Conservation (phyloP, 2,888 invertebrate species). For the Drosophila anomelani region DNA sequence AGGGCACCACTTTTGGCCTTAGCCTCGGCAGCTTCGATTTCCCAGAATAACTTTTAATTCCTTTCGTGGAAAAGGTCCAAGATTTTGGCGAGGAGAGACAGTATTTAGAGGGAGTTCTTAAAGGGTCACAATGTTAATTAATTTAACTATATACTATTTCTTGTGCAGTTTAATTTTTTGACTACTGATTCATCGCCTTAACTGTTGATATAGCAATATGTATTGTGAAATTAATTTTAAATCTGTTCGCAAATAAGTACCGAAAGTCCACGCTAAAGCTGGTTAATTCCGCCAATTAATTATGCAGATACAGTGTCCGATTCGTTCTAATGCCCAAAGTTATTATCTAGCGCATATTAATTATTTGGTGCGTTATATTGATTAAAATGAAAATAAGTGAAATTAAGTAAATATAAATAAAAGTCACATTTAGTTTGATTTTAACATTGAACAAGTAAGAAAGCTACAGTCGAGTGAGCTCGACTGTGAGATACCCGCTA, state of each 20-base stretch:
- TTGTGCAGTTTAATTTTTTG: too few species aligned
- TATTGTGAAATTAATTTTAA: conserved; percentile 70
- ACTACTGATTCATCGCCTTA: conserved; percentile 75
- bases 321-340: conserved; percentile 14
- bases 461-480: too few species aligned
- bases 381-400: neutral
- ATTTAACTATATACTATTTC: conserved; percentile 19
- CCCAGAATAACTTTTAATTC: conserved; percentile 43
- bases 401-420: conserved; percentile 13
- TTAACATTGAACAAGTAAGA: neutral
- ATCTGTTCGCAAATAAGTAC: conserved; percentile 59
- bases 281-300: conserved; percentile 74
- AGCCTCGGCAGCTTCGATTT: conserved; percentile 38
- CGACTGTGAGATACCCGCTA: too few species aligned
- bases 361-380: conserved; percentile 6
- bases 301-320: conserved; percentile 55
- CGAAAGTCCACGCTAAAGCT: conserved; percentile 19
- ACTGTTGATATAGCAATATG: conserved; percentile 70
- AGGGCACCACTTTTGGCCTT: conserved; percentile 42
- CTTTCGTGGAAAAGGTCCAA: conserved; percentile 4
- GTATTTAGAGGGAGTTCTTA: neutral
- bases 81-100: neutral
- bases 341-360: conserved; percentile 33
- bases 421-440: conserved; percentile 13
- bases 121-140: neutral